phyloP scores from a whole-genome alignment of 2,888 invertebrate genomes.

The Prosopocoilus inquinatus region DNA sequence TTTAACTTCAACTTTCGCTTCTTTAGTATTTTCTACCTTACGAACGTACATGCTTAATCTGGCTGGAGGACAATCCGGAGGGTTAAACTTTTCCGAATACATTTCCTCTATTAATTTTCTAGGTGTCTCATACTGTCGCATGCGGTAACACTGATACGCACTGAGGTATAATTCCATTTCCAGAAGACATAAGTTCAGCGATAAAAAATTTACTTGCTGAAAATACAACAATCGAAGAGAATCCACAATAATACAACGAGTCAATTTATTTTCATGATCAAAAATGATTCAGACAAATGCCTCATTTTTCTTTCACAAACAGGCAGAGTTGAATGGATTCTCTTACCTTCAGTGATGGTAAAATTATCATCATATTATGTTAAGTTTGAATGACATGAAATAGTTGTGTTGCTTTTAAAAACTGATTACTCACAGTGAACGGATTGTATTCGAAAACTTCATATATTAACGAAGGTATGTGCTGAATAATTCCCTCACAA shows the following conservation, averaged over 20 bases:
- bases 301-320: constrained; percentile 32
- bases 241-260: no score
- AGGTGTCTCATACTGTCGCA: constrained; percentile 71
- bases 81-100: constrained; percentile 46
- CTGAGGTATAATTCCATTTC: constrained; percentile 68
- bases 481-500: constrained; percentile 71
- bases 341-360: constrained; percentile 33
- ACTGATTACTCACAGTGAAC: constrained; percentile 57
- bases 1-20: constrained; percentile 15
- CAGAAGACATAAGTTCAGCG: constrained; percentile 61
- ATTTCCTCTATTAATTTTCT: constrained; percentile 62
- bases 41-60: constrained; percentile 39
- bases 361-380: constrained; percentile 30
- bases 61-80: constrained; percentile 62
- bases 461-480: constrained; percentile 71
- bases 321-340: constrained; percentile 37
- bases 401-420: no score
- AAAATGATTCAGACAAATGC: constrained; percentile 39
- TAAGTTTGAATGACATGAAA: background rate
- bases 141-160: constrained; percentile 83
- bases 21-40: constrained; percentile 25
- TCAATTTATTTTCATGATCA: background rate
- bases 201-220: background rate
- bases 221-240: no score
- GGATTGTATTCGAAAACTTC: constrained; percentile 71